Conservation (phyloP, 2,888 invertebrate species). For the Strigamia maritima region DNA sequence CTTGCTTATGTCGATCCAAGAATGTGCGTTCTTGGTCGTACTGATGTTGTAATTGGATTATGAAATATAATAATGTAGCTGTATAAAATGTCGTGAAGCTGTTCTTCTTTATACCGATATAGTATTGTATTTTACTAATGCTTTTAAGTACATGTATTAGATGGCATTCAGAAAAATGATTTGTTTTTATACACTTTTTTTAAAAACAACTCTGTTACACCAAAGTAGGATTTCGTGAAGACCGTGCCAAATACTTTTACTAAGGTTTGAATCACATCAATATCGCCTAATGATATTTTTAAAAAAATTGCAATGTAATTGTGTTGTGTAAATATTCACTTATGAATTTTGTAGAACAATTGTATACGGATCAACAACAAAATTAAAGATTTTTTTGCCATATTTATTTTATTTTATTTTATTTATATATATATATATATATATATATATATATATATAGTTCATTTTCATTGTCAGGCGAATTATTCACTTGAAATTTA, state of each 20-base stretch:
- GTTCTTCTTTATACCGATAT: neutral
- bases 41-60: neutral
- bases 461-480: neutral
- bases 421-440: neutral
- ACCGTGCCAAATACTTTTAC: neutral
- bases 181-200: neutral
- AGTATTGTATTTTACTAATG: neutral
- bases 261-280: neutral
- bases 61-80: neutral
- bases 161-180: neutral
- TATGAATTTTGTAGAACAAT: neutral
- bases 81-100: neutral
- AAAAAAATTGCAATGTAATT: neutral
- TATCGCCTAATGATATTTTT: neutral
- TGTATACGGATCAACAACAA: neutral
- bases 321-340: neutral
- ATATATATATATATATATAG: neutral
- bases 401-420: neutral
- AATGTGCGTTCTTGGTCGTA: no score
- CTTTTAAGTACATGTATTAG: neutral
- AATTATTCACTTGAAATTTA: neutral
- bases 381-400: neutral
- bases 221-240: neutral
- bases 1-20: neutral
- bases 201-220: neutral